Conservation (phyloP, 2,888 invertebrate genomes). For the Acanthopleura granulata region DNA sequence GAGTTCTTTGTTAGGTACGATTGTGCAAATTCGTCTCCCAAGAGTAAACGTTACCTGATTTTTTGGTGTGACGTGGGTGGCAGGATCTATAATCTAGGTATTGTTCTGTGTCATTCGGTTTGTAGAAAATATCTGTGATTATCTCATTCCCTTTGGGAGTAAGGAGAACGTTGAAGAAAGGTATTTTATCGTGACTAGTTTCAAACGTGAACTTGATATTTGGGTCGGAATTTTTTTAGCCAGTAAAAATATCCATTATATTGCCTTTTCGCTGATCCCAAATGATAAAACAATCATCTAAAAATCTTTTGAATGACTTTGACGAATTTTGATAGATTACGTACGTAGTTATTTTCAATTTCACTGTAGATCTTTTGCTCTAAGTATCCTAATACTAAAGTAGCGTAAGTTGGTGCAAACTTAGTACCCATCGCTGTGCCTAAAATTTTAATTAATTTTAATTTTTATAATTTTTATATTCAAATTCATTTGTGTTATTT, state of each 20-base stretch:
- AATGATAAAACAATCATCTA: too few species aligned
- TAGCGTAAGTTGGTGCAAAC: too few species aligned
- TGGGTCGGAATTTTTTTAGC: constrained; percentile 16
- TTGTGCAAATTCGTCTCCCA: constrained; percentile 22
- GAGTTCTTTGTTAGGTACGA: too few species aligned
- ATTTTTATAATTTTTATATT: constrained; percentile 22
- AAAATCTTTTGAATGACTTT: constrained; percentile 25
- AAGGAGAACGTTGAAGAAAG: constrained; percentile 19
- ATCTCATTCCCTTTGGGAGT: constrained; percentile 4
- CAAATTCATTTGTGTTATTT: constrained; percentile 22
- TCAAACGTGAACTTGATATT: constrained; percentile 26
- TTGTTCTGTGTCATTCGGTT: too few species aligned
- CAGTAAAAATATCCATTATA: constrained; percentile 12
- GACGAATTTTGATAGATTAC: constrained; percentile 2
- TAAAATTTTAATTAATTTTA: background rate
- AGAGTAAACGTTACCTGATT: constrained; percentile 23
- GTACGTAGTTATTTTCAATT: too few species aligned
- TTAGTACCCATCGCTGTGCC: too few species aligned
- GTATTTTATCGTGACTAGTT: constrained; percentile 3
- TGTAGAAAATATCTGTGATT: too few species aligned
- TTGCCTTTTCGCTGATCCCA: too few species aligned
- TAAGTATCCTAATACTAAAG: too few species aligned
- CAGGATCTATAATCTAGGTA: too few species aligned
- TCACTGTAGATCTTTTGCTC: too few species aligned
- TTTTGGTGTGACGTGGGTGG: constrained; percentile 25